Evolutionary conservation across 2,888 invertebrate genomes (phyloP).

Genomic region (Emmelina monodactyla): DNA sequence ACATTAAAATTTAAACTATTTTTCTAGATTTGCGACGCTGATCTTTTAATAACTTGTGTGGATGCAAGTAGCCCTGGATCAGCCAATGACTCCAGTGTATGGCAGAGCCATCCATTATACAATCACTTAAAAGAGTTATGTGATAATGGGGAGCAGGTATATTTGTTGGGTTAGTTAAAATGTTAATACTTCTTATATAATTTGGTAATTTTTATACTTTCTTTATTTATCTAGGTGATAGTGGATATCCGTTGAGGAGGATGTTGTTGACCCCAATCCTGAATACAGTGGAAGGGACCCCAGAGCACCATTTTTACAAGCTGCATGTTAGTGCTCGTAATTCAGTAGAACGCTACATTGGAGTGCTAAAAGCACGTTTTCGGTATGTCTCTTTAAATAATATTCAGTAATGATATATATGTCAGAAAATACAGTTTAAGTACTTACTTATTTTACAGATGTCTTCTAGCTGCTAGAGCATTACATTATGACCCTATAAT

Average conservation of each 20-base stretch:
- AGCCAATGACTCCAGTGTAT: constrained; percentile 9
- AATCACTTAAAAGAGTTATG: constrained; percentile 2
- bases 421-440: not conserved
- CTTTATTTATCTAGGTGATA: constrained; percentile 4
- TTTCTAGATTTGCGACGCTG: no score
- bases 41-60: constrained; percentile 6
- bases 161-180: constrained; percentile 4
- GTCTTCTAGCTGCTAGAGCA: constrained; percentile 1
- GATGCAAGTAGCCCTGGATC: constrained; percentile 11
- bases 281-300: constrained; percentile 12
- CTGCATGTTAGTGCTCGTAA: constrained; percentile 11
- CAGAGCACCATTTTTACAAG: constrained; percentile 6
- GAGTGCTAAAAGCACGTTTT: constrained; percentile 14
- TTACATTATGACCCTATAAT: constrained; percentile 2
- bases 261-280: constrained; percentile 13
- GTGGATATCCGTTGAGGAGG: constrained; percentile 8
- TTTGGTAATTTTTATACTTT: not conserved
- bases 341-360: constrained; percentile 8
- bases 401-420: not conserved
- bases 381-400: constrained; percentile 3
- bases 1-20: no score
- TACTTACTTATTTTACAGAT: not conserved
- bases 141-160: constrained; percentile 2
- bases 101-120: constrained; percentile 10
- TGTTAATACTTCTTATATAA: not conserved